These are phyloP conservation scores for Acanthurus leucopareius DNA, from an alignment of 2,797 vertebrate species.

Conservation along the genomic window DNA sequence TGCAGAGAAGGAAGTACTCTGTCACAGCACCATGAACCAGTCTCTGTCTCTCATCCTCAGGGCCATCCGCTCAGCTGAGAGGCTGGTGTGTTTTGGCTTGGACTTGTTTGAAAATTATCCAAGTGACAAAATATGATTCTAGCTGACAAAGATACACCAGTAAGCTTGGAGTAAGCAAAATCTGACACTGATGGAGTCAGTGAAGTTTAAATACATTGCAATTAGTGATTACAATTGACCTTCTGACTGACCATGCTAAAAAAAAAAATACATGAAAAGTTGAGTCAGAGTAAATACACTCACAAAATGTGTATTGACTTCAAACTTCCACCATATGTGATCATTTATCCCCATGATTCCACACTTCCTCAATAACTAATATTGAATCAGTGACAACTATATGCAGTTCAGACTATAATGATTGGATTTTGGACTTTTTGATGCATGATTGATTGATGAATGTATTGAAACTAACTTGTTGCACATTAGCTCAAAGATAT, in stretches of 20 bases:
- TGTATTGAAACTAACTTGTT: constrained; percentile 45
- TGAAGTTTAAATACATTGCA: background rate
- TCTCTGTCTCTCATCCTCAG: constrained; percentile 89
- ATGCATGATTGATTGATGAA: constrained; percentile 39
- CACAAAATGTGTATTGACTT: background rate
- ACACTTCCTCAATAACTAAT: background rate
- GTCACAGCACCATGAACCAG: constrained; percentile 66
- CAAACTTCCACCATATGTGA: background rate
- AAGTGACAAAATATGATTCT: constrained; percentile 33
- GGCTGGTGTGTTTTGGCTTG: constrained; percentile 90
- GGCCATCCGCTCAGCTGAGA: constrained; percentile 91
- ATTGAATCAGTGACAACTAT: background rate
- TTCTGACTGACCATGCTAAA: background rate
- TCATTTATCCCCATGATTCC: background rate
- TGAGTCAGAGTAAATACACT: constrained; percentile 1
- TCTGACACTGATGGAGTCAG: constrained; percentile 2
- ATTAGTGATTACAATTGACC: constrained; percentile 11
- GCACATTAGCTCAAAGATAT: constrained; percentile 45
- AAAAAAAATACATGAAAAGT: background rate
- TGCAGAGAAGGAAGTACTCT: constrained; percentile 68
- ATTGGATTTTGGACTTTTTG: background rate
- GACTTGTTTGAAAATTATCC: constrained; percentile 91
- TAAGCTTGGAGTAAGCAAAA: constrained; percentile 11
- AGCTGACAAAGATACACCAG: background rate
- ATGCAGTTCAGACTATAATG: background rate